A percentile compares a stretch with the other conserved stretches of the same genome.
Conservation (phyloP, 2,113 vertebrate genomes). For the Ameiurus melas region DNA sequence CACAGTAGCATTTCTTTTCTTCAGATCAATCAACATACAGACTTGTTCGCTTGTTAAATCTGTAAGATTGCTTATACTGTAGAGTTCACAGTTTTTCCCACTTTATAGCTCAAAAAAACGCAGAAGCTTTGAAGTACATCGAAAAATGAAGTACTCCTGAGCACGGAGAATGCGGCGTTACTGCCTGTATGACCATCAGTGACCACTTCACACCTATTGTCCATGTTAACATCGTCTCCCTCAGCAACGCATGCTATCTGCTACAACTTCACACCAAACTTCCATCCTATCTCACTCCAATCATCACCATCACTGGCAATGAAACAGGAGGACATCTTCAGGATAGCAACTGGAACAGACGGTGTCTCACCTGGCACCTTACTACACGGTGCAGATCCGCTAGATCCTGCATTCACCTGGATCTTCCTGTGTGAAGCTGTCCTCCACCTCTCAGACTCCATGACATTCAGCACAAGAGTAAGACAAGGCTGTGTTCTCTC, state of each 20-base stretch:
- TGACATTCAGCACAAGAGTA: too few relatives aligned
- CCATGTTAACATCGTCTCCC: not conserved
- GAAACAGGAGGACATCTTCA: not conserved
- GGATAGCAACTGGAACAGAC: not conserved
- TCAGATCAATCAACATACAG: not conserved
- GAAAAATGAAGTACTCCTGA: not conserved
- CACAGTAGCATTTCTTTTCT: not conserved
- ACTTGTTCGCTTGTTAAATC: not conserved
- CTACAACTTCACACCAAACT: not conserved
- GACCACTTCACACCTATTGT: not conserved
- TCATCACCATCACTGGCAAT: not conserved
- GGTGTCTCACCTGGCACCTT: not conserved
- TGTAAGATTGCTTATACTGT: too few relatives aligned
- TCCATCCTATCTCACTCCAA: not conserved
- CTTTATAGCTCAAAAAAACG: not conserved
- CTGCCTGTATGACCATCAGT: not conserved
- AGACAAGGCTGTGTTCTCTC: not conserved
- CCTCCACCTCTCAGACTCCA: too few relatives aligned
- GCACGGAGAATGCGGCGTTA: not conserved
- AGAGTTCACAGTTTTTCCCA: not conserved
- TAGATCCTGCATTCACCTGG: not conserved
- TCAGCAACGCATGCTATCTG: not conserved
- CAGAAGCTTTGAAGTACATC: not conserved
- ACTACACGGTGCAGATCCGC: too few relatives aligned
- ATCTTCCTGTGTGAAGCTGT: too few relatives aligned